Evolutionary conservation across 2,113 vertebrate genomes (phyloP), one percentile per base, ranked within the genome.

Genomic region (Trogon surrucura): DNA sequence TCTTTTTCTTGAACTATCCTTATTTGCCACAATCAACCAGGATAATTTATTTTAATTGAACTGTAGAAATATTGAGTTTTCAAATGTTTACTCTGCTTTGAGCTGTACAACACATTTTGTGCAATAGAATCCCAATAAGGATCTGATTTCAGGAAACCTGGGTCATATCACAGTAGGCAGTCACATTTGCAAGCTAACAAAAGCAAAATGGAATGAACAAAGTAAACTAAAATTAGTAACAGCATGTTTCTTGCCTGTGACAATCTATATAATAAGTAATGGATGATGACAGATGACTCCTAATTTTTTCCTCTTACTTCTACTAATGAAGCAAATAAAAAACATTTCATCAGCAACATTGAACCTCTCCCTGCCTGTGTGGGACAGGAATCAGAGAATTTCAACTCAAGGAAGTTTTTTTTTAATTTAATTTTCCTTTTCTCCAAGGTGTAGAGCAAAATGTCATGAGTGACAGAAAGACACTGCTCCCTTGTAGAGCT

Each of bases 201-300:
- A 95, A 67, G 54, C 51, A 71, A 90, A 91, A 87, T 23, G 19
- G 85, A 34, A 79, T 66, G 8, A 85, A 72, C 21, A 89, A 93
- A 95, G 41, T 45, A 79, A 94, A 88, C 65, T 82, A 93, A 93
- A 95, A 95, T 93, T 95, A 94, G 29, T 34, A 95, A 85, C 53
- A 82, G 16, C 15, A 20, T 85, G 36, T 71, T 91, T 89, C 50
- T 94, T 89, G 44, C 77, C 77, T 74, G 25, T 14, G 30, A 86
- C 51, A 94, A 54, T 18, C 30, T 47, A 54, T 60, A 67, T n/a
- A 81, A 62, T 45, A 82, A 60, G 36, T 61, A 94, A 83, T 80
- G 51, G 60, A 71, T 82, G 50, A 74, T 78, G 62, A 95, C 47
- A 69, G 80, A 85, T 32, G 21, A 83, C 22, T 93, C 38, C 38